Evolutionary conservation across 2,888 invertebrate species (phyloP).

Genomic region (Pocota personata): DNA sequence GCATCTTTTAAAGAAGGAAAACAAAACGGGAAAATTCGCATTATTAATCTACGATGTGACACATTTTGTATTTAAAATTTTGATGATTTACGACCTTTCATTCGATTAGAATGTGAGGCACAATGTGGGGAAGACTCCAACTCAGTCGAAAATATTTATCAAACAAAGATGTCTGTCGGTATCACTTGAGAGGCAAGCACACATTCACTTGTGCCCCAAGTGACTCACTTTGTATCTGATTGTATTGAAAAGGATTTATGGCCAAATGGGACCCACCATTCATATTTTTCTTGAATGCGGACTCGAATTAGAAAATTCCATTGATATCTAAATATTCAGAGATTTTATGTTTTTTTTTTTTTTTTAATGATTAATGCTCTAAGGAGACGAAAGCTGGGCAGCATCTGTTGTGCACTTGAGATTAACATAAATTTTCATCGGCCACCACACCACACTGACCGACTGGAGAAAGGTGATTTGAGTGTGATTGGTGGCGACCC

Average conservation of each 20-base stretch:
- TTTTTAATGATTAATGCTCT: constrained; percentile 3
- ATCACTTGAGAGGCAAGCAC: not conserved
- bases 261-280: not conserved
- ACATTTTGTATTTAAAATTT: constrained; percentile 2
- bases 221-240: not conserved
- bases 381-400: constrained; percentile 8
- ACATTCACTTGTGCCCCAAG: not conserved
- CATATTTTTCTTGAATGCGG: not conserved
- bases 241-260: not conserved
- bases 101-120: not conserved
- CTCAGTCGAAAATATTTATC: not conserved
- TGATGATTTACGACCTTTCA: not conserved
- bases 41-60: not conserved
- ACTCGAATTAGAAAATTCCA: not conserved
- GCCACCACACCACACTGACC: not conserved
- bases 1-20: not conserved
- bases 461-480: constrained; percentile 22
- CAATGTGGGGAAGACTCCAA: not conserved
- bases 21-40: constrained; percentile 14
- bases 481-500: constrained; percentile 16
- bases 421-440: constrained; percentile 14
- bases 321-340: not conserved
- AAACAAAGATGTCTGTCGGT: not conserved
- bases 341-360: not conserved
- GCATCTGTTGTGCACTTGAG: constrained; percentile 10